Conservation (phyloP, 92 coral and sea anemone genomes). For the Heliopora coerulea region DNA sequence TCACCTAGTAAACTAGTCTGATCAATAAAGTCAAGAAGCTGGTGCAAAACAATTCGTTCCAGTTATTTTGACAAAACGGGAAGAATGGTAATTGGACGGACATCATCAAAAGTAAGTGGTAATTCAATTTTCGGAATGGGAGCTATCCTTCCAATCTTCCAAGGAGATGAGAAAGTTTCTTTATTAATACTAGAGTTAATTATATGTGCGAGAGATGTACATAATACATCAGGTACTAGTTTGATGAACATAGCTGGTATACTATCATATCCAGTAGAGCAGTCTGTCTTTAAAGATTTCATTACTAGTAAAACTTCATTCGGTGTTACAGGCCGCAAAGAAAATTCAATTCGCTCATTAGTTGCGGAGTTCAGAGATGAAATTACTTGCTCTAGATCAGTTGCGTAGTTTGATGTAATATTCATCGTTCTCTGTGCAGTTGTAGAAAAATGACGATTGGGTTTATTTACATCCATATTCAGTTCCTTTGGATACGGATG, state of each 20-base stretch:
- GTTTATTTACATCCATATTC: no score
- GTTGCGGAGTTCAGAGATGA: no score
- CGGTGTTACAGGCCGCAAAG: constrained; percentile 18
- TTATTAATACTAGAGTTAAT: constrained; percentile 31
- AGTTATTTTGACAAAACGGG: neutral
- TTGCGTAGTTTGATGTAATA: no score
- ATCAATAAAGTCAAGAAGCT: constrained; percentile 2
- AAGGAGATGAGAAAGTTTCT: no score
- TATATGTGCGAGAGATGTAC: constrained; percentile 39
- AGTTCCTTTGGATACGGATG: no score
- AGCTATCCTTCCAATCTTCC: constrained; percentile 27
- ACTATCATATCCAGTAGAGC: constrained; percentile 44
- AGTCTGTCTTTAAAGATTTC: constrained; percentile 25
- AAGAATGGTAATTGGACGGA: constrained; percentile 3
- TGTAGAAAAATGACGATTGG: no score
- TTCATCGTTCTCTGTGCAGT: no score
- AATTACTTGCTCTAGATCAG: no score
- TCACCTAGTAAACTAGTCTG: no score
- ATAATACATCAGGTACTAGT: constrained; percentile 28
- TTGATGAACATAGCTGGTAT: constrained; percentile 45
- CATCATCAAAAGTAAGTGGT: no score
- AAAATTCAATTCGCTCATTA: neutral
- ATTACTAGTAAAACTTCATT: constrained; percentile 30
- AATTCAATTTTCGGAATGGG: neutral
- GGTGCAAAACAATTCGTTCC: neutral